Conservation (phyloP, 2,113 vertebrate species). For the Paradisaea rubra region DNA sequence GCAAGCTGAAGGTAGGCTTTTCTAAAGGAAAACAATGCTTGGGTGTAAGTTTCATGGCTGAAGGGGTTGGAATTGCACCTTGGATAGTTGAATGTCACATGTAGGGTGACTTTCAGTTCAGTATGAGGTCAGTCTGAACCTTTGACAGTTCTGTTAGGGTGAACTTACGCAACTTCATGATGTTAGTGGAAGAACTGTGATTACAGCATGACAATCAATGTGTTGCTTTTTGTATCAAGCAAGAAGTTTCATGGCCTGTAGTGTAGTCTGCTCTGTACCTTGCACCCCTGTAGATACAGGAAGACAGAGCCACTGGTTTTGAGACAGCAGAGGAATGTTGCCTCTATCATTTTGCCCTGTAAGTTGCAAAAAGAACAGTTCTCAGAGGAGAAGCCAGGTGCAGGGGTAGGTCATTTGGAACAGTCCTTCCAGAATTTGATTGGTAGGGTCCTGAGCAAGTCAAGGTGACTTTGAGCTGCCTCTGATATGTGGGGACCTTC, state of each 20-base stretch:
- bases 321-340: background rate
- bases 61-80: background rate
- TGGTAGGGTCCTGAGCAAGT: background rate
- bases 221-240: background rate
- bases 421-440: background rate
- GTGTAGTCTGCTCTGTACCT: background rate
- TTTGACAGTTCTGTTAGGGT: background rate
- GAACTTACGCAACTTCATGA: background rate
- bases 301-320: background rate
- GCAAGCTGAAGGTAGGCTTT: background rate
- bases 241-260: background rate
- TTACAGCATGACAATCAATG: background rate
- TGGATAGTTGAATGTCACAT: background rate
- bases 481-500: background rate
- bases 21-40: background rate
- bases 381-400: background rate
- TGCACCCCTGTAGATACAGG: background rate
- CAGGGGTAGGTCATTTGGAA: background rate
- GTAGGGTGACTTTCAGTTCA: background rate
- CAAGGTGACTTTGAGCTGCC: background rate
- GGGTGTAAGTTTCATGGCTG: background rate
- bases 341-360: background rate
- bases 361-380: background rate
- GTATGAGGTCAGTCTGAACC: background rate
- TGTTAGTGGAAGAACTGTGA: background rate